phyloP scores from a whole-genome alignment of 2,797 vertebrate species.

The Helicolenus hilgendorfi region DNA sequence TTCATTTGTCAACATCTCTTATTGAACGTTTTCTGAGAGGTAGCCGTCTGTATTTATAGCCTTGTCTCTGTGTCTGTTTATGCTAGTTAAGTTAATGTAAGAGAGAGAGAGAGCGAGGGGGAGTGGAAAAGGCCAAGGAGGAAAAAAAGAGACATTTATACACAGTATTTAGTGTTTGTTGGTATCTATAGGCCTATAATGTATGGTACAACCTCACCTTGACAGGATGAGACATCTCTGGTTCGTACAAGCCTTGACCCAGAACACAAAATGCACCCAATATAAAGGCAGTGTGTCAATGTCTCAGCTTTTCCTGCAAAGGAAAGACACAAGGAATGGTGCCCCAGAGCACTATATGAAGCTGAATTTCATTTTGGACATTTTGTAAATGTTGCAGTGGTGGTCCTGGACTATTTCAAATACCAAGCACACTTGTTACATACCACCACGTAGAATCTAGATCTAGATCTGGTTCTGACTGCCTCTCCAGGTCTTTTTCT shows the following conservation, averaged over 20 bases:
- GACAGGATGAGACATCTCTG: background rate
- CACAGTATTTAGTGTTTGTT: background rate
- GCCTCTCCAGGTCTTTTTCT: background rate
- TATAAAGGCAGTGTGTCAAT: slow-evolving; percentile 1
- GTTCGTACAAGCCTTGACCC: background rate
- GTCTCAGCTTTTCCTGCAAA: background rate
- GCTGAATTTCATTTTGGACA: slow-evolving; percentile 13
- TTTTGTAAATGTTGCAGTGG: slow-evolving; percentile 2
- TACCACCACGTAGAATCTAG: background rate
- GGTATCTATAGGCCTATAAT: background rate
- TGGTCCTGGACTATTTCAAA: background rate
- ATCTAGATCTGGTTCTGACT: background rate
- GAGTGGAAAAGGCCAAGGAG: slow-evolving; percentile 18
- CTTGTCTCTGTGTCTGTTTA: slow-evolving; percentile 69
- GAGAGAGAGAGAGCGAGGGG: background rate
- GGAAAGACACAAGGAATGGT: background rate
- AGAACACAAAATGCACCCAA: background rate
- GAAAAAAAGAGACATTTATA: slow-evolving; percentile 3
- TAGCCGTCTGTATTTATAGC: slow-evolving; percentile 78
- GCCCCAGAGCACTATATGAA: background rate
- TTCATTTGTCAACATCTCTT: slow-evolving; percentile 81
- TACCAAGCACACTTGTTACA: background rate
- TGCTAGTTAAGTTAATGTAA: slow-evolving; percentile 51
- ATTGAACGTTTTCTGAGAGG: slow-evolving; percentile 80
- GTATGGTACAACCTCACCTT: background rate